Base-by-base conservation (phyloP, 2,888 invertebrate genomes). In the Orchesellides sinensis region DNA sequence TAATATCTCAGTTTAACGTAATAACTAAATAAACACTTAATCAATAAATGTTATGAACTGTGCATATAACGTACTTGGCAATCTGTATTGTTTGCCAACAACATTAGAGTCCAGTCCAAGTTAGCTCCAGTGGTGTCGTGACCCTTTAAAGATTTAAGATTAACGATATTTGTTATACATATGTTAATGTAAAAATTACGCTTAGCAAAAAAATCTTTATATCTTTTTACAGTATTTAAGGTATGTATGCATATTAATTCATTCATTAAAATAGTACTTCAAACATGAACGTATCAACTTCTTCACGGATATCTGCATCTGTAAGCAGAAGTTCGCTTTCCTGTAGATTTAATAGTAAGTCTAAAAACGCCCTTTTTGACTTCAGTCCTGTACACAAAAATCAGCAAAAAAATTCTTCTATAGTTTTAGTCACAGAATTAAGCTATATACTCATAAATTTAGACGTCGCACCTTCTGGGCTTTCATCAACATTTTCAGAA, bases 291-390 rank as follows among this genome's bases (percentile, higher is more conserved):
- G 89, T 89, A 56, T 89, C 88, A 10, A 88, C 88, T 91, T 96
- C 95, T 89, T 96, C 95, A 90, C 95, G 95, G 85, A 96, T 95
- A 90, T 96, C 95, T 86, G 93, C 92, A 85, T 96, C 95, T 56
- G 92, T 94, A 84, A 96, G 93, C 1, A 47, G 19, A 4, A 56
- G 52, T 8, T 94, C 89, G 40, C 81, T 63, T 23, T 69, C 77
- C 4, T 90, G 88, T 89, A 95, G 94, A 84, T 91, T 90, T 25
- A 92, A 89, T 8, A 92, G 88, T 84, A 92, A 88, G 88, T 92
- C 92, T 23, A 92, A 89, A 87, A 92, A 92, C 0, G 92, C 92
- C 25, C 91, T 86, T 14, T 91, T 88, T 32, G 87, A 88, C 73
- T 89, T 89, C 17, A 35, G 21, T 0, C 70, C 83, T 79, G 12